A percentile compares a stretch with the other conserved stretches of the same genome.
Evolutionary conservation across 2,797 vertebrate species (phyloP).

Genomic region (Artibeus jamaicensis): DNA sequence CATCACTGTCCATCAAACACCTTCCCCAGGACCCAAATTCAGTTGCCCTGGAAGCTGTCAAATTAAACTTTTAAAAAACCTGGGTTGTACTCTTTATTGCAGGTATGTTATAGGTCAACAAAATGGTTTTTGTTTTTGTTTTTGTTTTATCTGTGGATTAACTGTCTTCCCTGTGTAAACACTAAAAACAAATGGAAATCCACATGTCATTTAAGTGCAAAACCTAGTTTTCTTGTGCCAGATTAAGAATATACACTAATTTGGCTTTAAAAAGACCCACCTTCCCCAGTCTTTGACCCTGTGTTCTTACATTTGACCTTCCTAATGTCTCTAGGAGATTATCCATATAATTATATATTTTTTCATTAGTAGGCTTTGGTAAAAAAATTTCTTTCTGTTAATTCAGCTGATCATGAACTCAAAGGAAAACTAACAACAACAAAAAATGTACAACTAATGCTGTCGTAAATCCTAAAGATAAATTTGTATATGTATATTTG

Average conservation of each 20-base stretch:
- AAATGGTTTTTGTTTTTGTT: neutral
- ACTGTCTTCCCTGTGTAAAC: neutral
- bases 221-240: neutral
- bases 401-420: neutral
- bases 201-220: neutral
- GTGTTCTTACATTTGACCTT: neutral
- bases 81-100: neutral
- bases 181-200: neutral
- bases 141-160: neutral
- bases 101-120: neutral
- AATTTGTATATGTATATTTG: neutral
- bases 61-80: neutral
- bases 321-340: neutral
- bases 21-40: neutral
- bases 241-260: neutral
- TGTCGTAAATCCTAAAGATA: neutral
- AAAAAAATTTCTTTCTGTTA: constrained; percentile 26
- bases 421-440: constrained; percentile 1
- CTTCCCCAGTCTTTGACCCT: neutral
- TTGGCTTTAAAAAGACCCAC: neutral
- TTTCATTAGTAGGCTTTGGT: neutral
- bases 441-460: neutral
- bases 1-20: neutral
- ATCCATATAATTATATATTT: neutral
- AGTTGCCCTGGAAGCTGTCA: neutral